phyloP scores from a whole-genome alignment of 2,888 invertebrate genomes.

The Drosophila neonasuta region DNA sequence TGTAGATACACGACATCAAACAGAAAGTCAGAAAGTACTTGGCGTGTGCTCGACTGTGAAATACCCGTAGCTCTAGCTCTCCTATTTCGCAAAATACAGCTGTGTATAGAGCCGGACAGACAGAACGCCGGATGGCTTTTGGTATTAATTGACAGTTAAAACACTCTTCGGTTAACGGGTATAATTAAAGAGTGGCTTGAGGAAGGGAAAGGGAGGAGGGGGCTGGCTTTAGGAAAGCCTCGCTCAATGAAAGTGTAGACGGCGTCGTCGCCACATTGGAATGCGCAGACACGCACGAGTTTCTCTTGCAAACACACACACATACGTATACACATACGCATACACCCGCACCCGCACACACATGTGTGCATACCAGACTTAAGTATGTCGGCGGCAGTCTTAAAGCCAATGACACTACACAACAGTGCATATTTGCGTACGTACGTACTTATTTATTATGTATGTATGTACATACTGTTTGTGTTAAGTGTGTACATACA shows the following conservation, averaged over 20 bases:
- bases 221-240: conserved; percentile 22
- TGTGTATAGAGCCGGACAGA: too few species aligned
- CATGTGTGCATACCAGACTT: conserved; percentile 35
- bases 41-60: too few species aligned
- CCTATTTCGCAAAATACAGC: too few species aligned
- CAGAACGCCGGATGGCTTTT: too few species aligned
- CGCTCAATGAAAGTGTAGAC: conserved; percentile 47
- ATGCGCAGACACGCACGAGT: conserved; percentile 51
- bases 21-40: too few species aligned
- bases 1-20: too few species aligned
- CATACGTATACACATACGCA: conserved; percentile 21
- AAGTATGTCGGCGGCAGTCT: conserved; percentile 20
- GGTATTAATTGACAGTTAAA: too few species aligned
- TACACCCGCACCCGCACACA: conserved; percentile 3
- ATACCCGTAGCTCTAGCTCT: too few species aligned
- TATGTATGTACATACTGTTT: conserved; percentile 1
- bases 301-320: conserved; percentile 47
- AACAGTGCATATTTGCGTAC: conserved; percentile 10
- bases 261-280: conserved; percentile 24
- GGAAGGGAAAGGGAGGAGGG: neutral
- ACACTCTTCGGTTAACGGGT: neutral
- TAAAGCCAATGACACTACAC: conserved; percentile 45
- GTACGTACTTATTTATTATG: conserved; percentile 1
- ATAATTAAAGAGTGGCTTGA: conserved; percentile 50
- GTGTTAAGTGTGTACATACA: conserved; percentile 22